phyloP scores from a whole-genome alignment of 35 echinoderm and acorn worm species.

The Amphiura filiformis region DNA sequence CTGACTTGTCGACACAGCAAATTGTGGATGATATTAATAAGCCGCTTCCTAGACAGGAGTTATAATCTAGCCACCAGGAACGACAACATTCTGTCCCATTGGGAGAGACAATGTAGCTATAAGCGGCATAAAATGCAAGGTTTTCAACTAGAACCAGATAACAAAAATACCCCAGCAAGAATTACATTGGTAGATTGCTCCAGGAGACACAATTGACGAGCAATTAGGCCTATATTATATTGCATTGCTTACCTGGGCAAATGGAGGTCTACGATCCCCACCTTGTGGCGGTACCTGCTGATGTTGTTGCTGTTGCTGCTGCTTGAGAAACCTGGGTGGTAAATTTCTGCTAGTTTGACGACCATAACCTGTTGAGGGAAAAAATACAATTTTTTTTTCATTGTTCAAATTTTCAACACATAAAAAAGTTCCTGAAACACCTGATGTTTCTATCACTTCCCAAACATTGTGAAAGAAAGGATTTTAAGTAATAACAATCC shows the following conservation, averaged over 20 bases:
- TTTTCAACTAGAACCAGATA: too few species aligned
- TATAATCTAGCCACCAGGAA: background rate
- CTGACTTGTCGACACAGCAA: slow-evolving; percentile 2
- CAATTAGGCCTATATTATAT: too few species aligned
- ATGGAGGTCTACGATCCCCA: background rate
- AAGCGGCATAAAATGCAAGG: too few species aligned
- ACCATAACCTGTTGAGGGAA: slow-evolving; percentile 17
- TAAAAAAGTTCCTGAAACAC: too few species aligned
- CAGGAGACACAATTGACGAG: too few species aligned
- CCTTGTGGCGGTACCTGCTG: slow-evolving; percentile 13
- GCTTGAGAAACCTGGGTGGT: slow-evolving; percentile 90
- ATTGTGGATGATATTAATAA: background rate
- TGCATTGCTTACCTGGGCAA: background rate
- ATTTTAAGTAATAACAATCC: too few species aligned
- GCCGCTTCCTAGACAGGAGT: background rate
- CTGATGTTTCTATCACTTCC: too few species aligned
- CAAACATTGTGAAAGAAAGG: too few species aligned
- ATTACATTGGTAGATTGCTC: too few species aligned
- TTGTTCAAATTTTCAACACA: too few species aligned
- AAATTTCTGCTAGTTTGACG: slow-evolving; percentile 54
- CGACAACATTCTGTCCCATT: slow-evolving; percentile 3
- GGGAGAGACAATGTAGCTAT: background rate
- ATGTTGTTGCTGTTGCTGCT: slow-evolving; percentile 66
- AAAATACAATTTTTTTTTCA: background rate
- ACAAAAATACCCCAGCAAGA: too few species aligned